Base-by-base conservation (phyloP, 2,113 vertebrate species). In the Phodopus roborovskii region DNA sequence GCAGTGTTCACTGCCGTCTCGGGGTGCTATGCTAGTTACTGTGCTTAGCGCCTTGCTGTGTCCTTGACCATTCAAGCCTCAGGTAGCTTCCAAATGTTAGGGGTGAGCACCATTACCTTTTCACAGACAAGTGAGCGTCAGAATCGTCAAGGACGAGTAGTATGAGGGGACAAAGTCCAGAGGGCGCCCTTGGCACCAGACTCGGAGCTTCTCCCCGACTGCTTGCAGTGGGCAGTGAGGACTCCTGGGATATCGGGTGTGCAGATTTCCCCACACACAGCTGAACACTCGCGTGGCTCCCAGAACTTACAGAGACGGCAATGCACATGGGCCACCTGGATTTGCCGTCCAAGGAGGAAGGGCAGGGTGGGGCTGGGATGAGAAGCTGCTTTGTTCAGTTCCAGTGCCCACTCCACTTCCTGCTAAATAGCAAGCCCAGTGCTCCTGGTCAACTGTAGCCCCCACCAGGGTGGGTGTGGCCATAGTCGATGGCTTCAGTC, bases 251-350 rank as follows among this genome's bases (percentile, higher is more conserved):
- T 15, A 56, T 1, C 0, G 4, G 3, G 28, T 16, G 58, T 20
- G 17, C 19, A 15, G 66, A 62, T 60, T 58, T 83, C 81, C 75
- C 24, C 58, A 60, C 36, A 60, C 11, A 28, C 56, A 28, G n/a
- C 0, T 13, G 16, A 62, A 5, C 4, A 2, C n/a, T 3, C 7
- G 0, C 3, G 45, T 56, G 24, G 42, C 4, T 50, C 4, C 19
- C n/a, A 0, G 0, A 53, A 1, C 0, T 1, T 19, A 39, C 6
- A 7, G 22, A 11, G 8, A 1, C 4, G 10, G 2, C 17, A 13
- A 5, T 3, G 10, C 3, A 9, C 2, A 1, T 0, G 5, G 0
- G 36, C 71, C 36, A 7, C 22, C 17, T 0, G 30, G 60, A 20
- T 11, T 13, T 22, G n/a, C 24, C 62, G 66, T 13, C 45, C 12